These are phyloP conservation scores for Artemisiospiza belli DNA, from an alignment of 2,113 vertebrate species.

Conservation along the genomic window DNA sequence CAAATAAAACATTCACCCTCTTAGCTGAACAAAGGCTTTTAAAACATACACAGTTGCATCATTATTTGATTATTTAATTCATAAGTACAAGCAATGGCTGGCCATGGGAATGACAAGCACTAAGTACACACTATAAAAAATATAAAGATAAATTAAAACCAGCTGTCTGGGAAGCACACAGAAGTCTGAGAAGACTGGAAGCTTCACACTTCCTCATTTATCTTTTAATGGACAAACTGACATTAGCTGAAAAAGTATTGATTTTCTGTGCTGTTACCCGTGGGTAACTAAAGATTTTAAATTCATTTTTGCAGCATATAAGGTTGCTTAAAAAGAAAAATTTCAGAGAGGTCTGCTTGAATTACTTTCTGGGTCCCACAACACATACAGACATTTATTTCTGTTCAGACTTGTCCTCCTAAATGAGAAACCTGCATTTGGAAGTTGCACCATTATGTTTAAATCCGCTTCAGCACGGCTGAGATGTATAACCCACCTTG, in stretches of 20 bases:
- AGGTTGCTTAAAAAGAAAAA: not conserved
- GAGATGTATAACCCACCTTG: not conserved
- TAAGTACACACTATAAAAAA: not conserved
- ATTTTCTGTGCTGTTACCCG: not conserved
- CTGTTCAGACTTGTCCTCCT: not conserved
- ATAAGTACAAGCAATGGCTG: not conserved
- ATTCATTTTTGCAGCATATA: not conserved
- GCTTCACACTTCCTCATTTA: not conserved
- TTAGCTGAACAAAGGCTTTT: not conserved
- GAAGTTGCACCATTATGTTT: not conserved
- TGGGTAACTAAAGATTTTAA: not conserved
- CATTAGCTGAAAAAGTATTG: constrained; percentile 16
- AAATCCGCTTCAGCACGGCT: not conserved
- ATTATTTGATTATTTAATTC: not conserved
- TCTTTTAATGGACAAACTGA: not conserved
- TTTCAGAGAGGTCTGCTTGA: not conserved
- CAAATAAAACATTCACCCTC: not conserved
- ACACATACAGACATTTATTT: not conserved
- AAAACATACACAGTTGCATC: not conserved
- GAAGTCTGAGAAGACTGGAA: not conserved
- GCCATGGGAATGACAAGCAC: not conserved
- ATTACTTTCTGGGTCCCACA: not conserved
- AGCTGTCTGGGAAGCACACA: not conserved
- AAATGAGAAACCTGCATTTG: not conserved
- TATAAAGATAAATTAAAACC: not conserved